Conservation (phyloP, 2,797 vertebrate genomes). For the Sebastes hubbsi region DNA sequence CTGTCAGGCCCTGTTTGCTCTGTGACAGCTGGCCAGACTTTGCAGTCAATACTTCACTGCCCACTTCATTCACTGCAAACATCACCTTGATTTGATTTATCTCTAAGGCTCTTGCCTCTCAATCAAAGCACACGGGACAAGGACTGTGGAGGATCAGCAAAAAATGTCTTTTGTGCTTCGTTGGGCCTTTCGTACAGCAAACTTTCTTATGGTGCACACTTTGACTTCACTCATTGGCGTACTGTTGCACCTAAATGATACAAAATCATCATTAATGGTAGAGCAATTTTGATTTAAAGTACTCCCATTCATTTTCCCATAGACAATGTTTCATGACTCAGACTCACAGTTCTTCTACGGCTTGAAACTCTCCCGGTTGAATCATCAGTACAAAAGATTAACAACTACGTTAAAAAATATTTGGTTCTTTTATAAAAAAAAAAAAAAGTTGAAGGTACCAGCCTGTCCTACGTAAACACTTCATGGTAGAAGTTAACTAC, state of each 20-base stretch:
- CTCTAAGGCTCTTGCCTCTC: constrained; percentile 7
- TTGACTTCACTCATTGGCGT: neutral
- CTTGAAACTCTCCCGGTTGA: neutral
- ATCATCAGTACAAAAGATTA: neutral
- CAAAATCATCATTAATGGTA: too few relatives aligned
- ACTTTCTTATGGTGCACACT: neutral
- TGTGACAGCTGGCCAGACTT: constrained; percentile 39
- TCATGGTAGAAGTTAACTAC: neutral
- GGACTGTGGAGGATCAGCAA: neutral
- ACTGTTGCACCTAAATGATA: neutral
- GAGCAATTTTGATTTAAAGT: too few relatives aligned
- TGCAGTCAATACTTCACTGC: constrained; percentile 56
- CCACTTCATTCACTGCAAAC: constrained; percentile 56
- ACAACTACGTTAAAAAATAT: too few relatives aligned
- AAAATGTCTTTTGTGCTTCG: neutral
- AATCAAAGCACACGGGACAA: constrained; percentile 10
- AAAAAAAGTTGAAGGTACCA: neutral
- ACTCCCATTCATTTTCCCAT: neutral
- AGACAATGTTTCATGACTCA: too few relatives aligned
- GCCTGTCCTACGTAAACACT: neutral
- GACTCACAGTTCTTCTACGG: neutral
- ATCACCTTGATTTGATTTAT: constrained; percentile 57
- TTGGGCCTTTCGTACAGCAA: neutral
- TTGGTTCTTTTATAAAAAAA: too few relatives aligned
- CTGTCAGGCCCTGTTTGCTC: constrained; percentile 47